Conservation (phyloP, 2,113 vertebrate species). For the Potamarius usumacintae region DNA sequence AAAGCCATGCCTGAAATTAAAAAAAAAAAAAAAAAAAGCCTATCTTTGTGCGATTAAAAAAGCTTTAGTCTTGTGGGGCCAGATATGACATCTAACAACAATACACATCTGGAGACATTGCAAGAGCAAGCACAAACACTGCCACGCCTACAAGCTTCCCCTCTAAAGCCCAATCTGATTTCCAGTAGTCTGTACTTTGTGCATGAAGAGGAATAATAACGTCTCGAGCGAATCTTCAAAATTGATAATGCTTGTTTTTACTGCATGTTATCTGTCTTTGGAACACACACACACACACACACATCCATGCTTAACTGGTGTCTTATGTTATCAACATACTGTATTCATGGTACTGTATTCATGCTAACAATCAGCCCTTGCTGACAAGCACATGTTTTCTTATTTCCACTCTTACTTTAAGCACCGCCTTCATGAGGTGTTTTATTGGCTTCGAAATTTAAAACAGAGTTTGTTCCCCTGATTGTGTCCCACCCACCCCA, state of each 20-base stretch:
- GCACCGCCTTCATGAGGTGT: neutral
- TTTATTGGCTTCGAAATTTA: neutral
- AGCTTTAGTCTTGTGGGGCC: neutral
- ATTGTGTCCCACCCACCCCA: neutral
- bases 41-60: neutral
- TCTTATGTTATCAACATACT: neutral
- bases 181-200: neutral
- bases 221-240: neutral
- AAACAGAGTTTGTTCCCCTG: neutral
- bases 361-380: neutral
- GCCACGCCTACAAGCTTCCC: neutral
- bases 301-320: neutral
- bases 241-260: neutral
- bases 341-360: neutral
- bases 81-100: no score
- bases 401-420: neutral
- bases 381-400: neutral
- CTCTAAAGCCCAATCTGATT: neutral
- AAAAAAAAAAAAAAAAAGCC: neutral
- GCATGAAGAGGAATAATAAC: neutral
- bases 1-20: neutral
- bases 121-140: neutral
- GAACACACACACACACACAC: neutral
- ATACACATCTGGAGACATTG: neutral
- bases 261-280: neutral